phyloP scores from a whole-genome alignment of 2,113 vertebrate species.

The Gallinago media region DNA sequence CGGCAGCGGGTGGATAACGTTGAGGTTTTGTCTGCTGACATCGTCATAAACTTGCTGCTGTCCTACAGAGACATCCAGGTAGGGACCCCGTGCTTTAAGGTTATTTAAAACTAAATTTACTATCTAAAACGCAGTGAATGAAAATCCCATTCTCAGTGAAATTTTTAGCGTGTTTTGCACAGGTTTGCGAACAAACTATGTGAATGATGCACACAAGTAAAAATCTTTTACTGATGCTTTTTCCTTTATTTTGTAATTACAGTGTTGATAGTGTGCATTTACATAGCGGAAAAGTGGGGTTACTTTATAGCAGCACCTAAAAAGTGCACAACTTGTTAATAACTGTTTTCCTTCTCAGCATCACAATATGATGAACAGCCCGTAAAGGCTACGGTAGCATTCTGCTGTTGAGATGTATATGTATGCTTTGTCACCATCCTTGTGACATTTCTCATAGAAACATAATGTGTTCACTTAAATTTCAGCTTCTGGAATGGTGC shows the following conservation, averaged over 20 bases:
- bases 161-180: not conserved
- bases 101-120: not conserved
- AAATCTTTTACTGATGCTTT: not conserved
- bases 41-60: slow-evolving; percentile 95
- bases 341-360: not conserved
- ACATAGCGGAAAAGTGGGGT: not conserved
- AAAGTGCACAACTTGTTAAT: not conserved
- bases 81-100: not conserved
- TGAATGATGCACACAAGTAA: not conserved
- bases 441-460: not conserved
- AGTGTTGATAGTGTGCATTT: not conserved
- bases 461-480: not conserved
- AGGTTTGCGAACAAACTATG: not conserved
- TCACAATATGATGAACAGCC: not conserved
- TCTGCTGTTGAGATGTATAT: not conserved
- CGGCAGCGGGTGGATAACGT: slow-evolving; percentile 94
- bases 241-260: not conserved
- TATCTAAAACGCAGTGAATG: not conserved
- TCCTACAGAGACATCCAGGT: slow-evolving; percentile 99
- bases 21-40: slow-evolving; percentile 95
- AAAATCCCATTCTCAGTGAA: not conserved
- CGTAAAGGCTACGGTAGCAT: not conserved
- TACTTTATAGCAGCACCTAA: not conserved
- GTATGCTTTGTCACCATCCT: not conserved
- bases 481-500: not conserved